These are phyloP conservation scores for Sebastes minor DNA, from an alignment of 2,797 vertebrate species.

Conservation along the genomic window DNA sequence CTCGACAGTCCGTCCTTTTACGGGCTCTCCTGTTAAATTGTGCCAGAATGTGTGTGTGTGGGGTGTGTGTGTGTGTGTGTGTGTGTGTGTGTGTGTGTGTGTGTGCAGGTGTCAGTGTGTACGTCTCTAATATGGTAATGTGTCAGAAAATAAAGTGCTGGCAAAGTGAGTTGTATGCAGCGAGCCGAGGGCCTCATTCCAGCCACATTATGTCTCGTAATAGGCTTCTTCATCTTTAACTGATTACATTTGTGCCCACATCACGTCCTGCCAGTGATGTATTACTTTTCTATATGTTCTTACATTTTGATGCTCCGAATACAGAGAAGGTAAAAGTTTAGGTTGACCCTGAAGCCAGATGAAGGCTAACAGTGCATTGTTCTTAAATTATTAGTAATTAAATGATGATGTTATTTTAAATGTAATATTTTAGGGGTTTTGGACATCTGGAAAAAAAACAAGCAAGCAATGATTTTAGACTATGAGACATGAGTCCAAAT, in stretches of 20 bases:
- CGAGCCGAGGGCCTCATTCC: slow-evolving; percentile 13
- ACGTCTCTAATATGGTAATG: slow-evolving; percentile 39
- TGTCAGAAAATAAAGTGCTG: slow-evolving; percentile 52
- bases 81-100: background rate
- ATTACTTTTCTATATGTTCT: background rate
- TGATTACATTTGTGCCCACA: slow-evolving; percentile 39
- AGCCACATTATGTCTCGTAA: slow-evolving; percentile 49
- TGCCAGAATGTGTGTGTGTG: background rate
- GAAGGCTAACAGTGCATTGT: background rate
- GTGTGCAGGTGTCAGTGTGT: slow-evolving; percentile 32
- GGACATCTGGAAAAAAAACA: background rate
- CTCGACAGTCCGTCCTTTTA: slow-evolving; percentile 67
- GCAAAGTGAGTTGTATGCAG: slow-evolving; percentile 23
- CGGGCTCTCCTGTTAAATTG: slow-evolving; percentile 55
- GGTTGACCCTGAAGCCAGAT: background rate
- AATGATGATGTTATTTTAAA: background rate
- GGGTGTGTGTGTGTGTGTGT: background rate
- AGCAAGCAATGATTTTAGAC: background rate
- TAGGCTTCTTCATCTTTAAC: slow-evolving; percentile 49
- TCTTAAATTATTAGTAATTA: background rate
- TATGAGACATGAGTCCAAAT: background rate
- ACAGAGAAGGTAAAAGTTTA: background rate
- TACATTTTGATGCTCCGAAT: background rate
- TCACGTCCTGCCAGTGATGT: slow-evolving; percentile 14
- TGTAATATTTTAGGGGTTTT: background rate